Conservation (phyloP, 2,797 vertebrate genomes). For the Ateles fusciceps region DNA sequence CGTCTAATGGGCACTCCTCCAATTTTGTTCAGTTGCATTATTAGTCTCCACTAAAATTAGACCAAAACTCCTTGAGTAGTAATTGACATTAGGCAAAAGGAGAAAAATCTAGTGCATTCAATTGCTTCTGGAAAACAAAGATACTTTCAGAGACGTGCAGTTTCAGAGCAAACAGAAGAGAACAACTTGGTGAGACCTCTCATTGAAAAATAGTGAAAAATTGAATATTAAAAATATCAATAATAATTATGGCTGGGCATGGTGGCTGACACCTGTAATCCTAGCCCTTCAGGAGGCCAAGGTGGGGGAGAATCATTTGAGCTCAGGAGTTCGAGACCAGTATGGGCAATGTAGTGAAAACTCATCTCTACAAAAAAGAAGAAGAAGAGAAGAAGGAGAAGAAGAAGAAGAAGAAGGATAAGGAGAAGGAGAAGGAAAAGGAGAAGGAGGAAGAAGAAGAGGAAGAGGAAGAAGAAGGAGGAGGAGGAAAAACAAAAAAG, state of each 20-base stretch:
- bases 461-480: fast-evolving
- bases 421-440: too few relatives aligned
- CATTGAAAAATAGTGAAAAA: neutral
- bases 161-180: neutral
- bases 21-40: neutral
- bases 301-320: too few relatives aligned
- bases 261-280: too few relatives aligned
- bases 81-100: neutral
- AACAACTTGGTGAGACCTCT: neutral
- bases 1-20: neutral
- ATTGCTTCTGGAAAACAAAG: neutral
- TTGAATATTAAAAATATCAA: neutral
- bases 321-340: too few relatives aligned
- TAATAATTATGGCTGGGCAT: neutral
- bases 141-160: neutral
- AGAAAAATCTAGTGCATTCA: neutral
- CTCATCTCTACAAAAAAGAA: too few relatives aligned
- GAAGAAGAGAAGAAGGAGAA: too few relatives aligned
- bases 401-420: too few relatives aligned
- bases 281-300: too few relatives aligned
- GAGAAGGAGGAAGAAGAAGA: too few relatives aligned
- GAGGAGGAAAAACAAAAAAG: too few relatives aligned
- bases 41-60: neutral
- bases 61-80: neutral
- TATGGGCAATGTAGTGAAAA: too few relatives aligned